phyloP scores from a whole-genome alignment of 2,113 vertebrate species.

The Pteropus alecto region DNA sequence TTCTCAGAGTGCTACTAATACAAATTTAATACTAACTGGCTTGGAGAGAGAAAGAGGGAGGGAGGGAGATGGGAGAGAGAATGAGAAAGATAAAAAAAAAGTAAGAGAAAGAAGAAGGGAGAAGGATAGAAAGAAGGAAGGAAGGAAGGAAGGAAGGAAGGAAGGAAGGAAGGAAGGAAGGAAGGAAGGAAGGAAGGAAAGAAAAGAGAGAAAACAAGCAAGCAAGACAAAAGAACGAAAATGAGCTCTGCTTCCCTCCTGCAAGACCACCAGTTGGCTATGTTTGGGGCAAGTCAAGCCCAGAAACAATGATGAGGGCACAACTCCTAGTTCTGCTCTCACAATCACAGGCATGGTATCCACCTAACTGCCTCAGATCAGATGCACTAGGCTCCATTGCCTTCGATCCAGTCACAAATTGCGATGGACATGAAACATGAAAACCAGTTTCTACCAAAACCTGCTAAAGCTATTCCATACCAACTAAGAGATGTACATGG shows the following conservation, averaged over 20 bases:
- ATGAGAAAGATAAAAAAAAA: accelerated
- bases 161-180: accelerated
- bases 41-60: neutral
- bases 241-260: accelerated
- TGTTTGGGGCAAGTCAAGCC: no score
- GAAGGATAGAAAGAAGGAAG: no score
- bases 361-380: no score
- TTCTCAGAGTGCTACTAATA: neutral
- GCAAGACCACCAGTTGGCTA: accelerated
- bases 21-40: neutral
- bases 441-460: neutral
- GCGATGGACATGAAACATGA: neutral
- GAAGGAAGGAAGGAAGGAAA: accelerated
- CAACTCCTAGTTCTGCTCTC: neutral
- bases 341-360: neutral
- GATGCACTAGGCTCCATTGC: no score
- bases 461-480: accelerated
- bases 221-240: neutral
- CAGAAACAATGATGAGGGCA: accelerated
- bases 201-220: no score
- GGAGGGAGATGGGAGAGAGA: accelerated
- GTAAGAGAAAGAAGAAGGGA: accelerated
- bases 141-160: neutral
- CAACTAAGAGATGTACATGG: accelerated
- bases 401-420: neutral